Base-by-base conservation (phyloP, 2,888 invertebrate genomes). In the Tenthredo notha region DNA sequence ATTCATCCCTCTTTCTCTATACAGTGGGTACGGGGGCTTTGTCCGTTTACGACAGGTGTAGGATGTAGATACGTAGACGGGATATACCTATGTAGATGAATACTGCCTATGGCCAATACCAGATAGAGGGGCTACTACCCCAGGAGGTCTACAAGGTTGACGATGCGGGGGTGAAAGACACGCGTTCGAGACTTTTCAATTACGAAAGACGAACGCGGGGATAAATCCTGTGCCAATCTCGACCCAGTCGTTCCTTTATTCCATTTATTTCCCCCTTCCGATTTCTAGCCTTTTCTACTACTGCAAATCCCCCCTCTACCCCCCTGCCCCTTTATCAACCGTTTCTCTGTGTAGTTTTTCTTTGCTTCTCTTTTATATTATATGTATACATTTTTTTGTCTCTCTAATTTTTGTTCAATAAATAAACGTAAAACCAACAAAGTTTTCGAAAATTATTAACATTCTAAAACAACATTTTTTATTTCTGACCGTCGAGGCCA, bases 121-220 rank as follows among this genome's bases (percentile, higher is more conserved):
- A n/a, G 77, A 77, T n/a, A 29, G 47, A 15, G 9, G 12, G 12
- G n/a, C n/a, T n/a, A n/a, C 25, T 21, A 12, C 25, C 21, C 21
- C 25, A 9, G 77, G 50, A 9, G 77, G 50, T n/a, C 33, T 67
- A 25, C 40, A 21, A 43, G 74, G 74, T 43, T 40, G 40, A 21
- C 74, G 74, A 43, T 43, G 12, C 74, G 74, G 77, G 77, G 80
- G 58, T 21, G 58, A 37, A 80, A 80, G 80, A 80, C 80, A 80
- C 80, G 80, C 80, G 80, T 65, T 83, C 83, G 77, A 78, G 84
- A 84, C 84, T 84, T 84, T 84, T 78, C 84, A 84, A 84, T 84
- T 84, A 84, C 84, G 65, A 47, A 67, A 84, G 84, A 84, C 84
- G 84, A 84, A 78, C 77, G 84, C 47, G 75, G 5, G 84, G 84